phyloP scores from a whole-genome alignment of 2,888 invertebrate genomes.

The Epistrophe eligans region DNA sequence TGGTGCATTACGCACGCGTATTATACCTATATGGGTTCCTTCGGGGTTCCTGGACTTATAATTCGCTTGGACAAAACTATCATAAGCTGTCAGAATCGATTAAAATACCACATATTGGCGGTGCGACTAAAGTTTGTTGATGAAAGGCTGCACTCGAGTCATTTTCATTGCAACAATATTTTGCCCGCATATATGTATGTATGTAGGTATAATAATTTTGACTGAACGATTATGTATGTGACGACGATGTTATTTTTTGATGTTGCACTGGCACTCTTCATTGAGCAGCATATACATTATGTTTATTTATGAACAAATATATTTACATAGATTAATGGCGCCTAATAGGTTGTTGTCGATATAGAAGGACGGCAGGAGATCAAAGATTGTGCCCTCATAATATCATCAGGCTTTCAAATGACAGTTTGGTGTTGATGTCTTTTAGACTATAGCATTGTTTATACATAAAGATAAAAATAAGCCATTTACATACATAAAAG shows the following conservation, averaged over 20 bases:
- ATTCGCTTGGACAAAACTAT: constrained; percentile 54
- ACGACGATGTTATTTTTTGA: constrained; percentile 56
- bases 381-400: constrained; percentile 18
- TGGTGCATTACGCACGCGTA: constrained; percentile 74
- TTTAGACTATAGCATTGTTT: too few relatives aligned
- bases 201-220: constrained; percentile 25
- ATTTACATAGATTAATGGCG: constrained; percentile 45
- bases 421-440: not conserved
- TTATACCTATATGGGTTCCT: constrained; percentile 36
- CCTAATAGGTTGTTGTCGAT: constrained; percentile 29
- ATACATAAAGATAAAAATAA: too few relatives aligned
- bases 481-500: too few relatives aligned
- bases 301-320: not conserved
- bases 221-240: constrained; percentile 65
- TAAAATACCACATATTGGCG: constrained; percentile 52
- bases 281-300: constrained; percentile 45
- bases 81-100: constrained; percentile 74
- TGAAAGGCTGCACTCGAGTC: constrained; percentile 60
- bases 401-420: not conserved
- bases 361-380: constrained; percentile 17
- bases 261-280: constrained; percentile 64
- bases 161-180: constrained; percentile 57
- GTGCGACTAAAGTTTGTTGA: constrained; percentile 58
- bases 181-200: constrained; percentile 52
- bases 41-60: constrained; percentile 31